phyloP scores from a whole-genome alignment of 2,797 vertebrate species.

The Toxotes lorentzi region DNA sequence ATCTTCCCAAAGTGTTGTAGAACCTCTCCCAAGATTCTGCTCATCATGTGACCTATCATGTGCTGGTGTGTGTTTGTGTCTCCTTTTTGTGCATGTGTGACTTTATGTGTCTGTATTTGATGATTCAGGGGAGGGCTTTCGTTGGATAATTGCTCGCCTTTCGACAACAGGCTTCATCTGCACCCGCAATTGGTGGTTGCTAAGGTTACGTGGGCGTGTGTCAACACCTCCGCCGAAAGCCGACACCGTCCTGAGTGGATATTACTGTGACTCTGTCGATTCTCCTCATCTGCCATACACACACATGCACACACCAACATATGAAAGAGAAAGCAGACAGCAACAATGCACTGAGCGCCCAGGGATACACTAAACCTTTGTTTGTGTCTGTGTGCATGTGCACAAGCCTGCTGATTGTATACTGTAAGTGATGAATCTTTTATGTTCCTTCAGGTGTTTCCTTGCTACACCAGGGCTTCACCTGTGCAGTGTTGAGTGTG shows the following conservation, averaged over 20 bases:
- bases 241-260: conserved; percentile 80
- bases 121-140: conserved; percentile 81
- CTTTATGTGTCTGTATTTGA: conserved; percentile 59
- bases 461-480: conserved; percentile 64
- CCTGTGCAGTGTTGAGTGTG: conserved; percentile 57
- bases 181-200: conserved; percentile 77
- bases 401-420: conserved; percentile 29
- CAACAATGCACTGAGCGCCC: conserved; percentile 19
- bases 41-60: conserved; percentile 31
- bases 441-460: conserved; percentile 75
- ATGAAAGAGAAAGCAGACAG: conserved; percentile 47
- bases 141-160: conserved; percentile 83
- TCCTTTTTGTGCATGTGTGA: conserved; percentile 47
- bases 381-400: neutral
- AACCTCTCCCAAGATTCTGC: conserved; percentile 32
- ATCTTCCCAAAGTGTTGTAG: conserved; percentile 33
- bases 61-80: conserved; percentile 27
- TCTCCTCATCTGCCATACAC: conserved; percentile 26
- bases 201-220: conserved; percentile 82
- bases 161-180: conserved; percentile 79
- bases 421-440: conserved; percentile 71
- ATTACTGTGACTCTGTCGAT: conserved; percentile 74
- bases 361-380: conserved; percentile 9
- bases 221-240: conserved; percentile 80
- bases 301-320: conserved; percentile 9